Percentiles rank a stretch among this genome's conserved stretches.
Conservation (phyloP, 2,888 invertebrate genomes). For the Melolontha melolontha region DNA sequence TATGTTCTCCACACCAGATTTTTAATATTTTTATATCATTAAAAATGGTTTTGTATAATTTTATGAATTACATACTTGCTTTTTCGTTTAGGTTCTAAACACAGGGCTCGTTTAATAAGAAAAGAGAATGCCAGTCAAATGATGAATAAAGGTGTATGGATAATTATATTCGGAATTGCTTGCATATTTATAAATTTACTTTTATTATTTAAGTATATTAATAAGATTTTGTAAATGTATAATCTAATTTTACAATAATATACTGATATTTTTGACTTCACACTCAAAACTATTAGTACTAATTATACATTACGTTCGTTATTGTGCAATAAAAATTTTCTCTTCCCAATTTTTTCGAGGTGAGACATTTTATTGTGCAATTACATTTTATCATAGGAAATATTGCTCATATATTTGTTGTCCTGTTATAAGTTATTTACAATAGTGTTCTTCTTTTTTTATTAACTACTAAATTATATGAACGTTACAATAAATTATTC, state of each 20-base stretch:
- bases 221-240: conserved; percentile 35
- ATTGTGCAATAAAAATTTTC: conserved; percentile 31
- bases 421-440: conserved; percentile 7
- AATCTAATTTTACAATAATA: conserved; percentile 23
- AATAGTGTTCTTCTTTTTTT: conserved; percentile 23
- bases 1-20: no score
- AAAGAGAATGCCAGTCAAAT: conserved; percentile 48
- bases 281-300: conserved; percentile 39
- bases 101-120: conserved; percentile 46
- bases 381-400: conserved; percentile 22
- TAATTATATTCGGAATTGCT: conserved; percentile 59
- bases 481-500: conserved; percentile 18
- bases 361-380: conserved; percentile 31
- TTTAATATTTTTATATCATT: no score
- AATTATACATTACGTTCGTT: conserved; percentile 13
- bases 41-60: no score
- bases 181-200: conserved; percentile 61
- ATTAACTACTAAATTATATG: conserved; percentile 14
- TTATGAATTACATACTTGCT: no score
- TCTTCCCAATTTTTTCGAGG: conserved; percentile 5
- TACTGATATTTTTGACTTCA: conserved; percentile 35
- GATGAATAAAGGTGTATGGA: conserved; percentile 56
- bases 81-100: conserved; percentile 45
- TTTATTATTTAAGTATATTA: conserved; percentile 54
- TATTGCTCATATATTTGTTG: conserved; percentile 20